Base-by-base conservation (phyloP, 2,797 vertebrate genomes). In the Crenichthys baileyi region DNA sequence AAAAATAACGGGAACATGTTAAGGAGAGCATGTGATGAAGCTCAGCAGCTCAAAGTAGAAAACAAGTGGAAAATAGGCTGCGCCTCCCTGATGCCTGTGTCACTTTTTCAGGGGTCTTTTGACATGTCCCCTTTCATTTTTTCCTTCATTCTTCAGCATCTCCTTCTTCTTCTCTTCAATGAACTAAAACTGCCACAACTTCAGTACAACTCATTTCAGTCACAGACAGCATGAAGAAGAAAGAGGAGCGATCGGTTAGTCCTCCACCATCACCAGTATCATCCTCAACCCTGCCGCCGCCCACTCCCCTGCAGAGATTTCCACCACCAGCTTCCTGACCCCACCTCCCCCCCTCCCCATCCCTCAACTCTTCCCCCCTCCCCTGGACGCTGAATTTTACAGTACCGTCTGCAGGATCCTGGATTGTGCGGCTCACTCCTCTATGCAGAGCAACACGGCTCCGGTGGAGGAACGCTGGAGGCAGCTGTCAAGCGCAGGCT, bases 401-500 rank as follows among this genome's bases (percentile, higher is more conserved):
- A 90, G 92, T 90, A 90, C 88, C 91, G 92, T 92, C 92, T 93
- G 91, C 88, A 87, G 87, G 90, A 90, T 91, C 93, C 91, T 76
- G 84, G 85, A 89, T 85, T 91, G 87, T 90, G 89, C 74, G 84
- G 86, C 73, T 72, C 89, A 48, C 86, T 89, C 85, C 91, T 88
- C 89, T 87, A 88, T 90, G 88, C 89, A 88, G 89, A 92, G 91
- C 88, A 84, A 88, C 88, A 77, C 85, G 36, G 89, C 92, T 92
- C 91, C 86, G 85, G 90, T 91, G 91, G 86, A 92, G 87, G 91
- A 94, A 89, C 88, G 92, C 93, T 94, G 89, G 89, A 94, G 91
- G 93, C 93, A 92, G 92, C 93, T 93, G 94, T 93, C 92, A 93
- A 90, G 89, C 82, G 87, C 89, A 88, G 89, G 85, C 88, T 90